Base-by-base conservation (phyloP, 2,113 vertebrate genomes). In the Argyrosomus japonicus region DNA sequence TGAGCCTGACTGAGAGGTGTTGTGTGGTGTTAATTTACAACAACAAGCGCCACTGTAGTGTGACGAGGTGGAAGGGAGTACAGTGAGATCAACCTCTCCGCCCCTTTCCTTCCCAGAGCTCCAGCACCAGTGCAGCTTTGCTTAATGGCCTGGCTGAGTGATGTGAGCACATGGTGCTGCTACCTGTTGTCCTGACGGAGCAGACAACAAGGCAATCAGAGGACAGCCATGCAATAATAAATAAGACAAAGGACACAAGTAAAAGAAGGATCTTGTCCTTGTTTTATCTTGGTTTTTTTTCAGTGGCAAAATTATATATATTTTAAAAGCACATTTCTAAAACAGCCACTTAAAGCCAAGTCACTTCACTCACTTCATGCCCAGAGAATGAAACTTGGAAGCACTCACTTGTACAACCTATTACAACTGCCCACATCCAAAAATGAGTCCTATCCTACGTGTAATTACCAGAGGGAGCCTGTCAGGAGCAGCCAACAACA, bases 1-100 rank as follows among this genome's bases (percentile, higher is more conserved):
- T 91, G 80, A 86, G 89, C 87, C 70, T 75, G 84, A 91, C 86
- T 75, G 89, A 89, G 79, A 86, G 88, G 87, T 92, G 90, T 77
- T 71, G 78, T 51, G 36, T 43, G 72, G 87, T 87, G 87, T 90
- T 86, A 71, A 88, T 91, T 93, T 88, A 82, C 77, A 84, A 87
- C 76, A 86, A 90, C 78, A 84, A 81, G 79, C 74, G 43, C 69
- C 89, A 75, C 74, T 2, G 65, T 75, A 53, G 85, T 88, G 87
- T 79, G 86, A 90, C 45, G 40, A 68, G 71, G 73, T 63, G 51
- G 73, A 75, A 62, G 50, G 79, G 47, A 92, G 57, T 68, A 76
- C 69, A 74, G 71, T 73, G 63, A 77, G 80, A 67, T 79, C 83
- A 58, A 68, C 75, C 82, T 70, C 78, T 75, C 75, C 73, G 2